These are phyloP conservation scores for Laticauda laticaudata DNA, from an alignment of 2,113 vertebrate genomes.

Conservation along the genomic window DNA sequence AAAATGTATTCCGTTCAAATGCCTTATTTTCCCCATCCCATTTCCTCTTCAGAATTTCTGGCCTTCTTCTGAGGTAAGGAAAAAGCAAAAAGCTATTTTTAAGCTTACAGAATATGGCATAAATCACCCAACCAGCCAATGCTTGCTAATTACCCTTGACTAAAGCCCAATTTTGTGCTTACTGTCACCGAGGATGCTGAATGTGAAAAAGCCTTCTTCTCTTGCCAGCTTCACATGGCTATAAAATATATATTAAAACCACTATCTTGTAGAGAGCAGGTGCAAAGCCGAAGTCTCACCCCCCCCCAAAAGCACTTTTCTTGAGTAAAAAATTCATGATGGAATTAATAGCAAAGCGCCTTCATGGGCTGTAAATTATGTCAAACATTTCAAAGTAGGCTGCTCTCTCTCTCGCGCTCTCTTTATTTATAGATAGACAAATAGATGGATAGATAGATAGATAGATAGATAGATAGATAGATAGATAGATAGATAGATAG, in stretches of 20 bases:
- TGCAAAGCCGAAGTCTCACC: background rate
- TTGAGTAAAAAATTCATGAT: slow-evolving; percentile 40
- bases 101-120: slow-evolving; percentile 34
- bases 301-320: slow-evolving; percentile 27
- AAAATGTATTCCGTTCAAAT: background rate
- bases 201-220: slow-evolving; percentile 44
- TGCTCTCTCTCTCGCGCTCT: background rate
- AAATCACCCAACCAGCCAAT: slow-evolving; percentile 51
- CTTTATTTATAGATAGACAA: too few relatives aligned
- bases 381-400: background rate
- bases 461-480: too few relatives aligned
- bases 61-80: slow-evolving; percentile 26
- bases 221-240: background rate
- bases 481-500: too few relatives aligned
- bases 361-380: slow-evolving; percentile 21
- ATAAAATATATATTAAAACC: slow-evolving; percentile 60
- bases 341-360: slow-evolving; percentile 39
- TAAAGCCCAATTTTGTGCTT: slow-evolving; percentile 43
- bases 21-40: background rate
- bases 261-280: slow-evolving; percentile 30
- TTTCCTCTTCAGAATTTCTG: background rate
- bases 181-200: slow-evolving; percentile 54
- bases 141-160: slow-evolving; percentile 60
- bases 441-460: too few relatives aligned
- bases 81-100: slow-evolving; percentile 2